Conservation (phyloP, 2,113 vertebrate species). For the Cisticola juncidis region DNA sequence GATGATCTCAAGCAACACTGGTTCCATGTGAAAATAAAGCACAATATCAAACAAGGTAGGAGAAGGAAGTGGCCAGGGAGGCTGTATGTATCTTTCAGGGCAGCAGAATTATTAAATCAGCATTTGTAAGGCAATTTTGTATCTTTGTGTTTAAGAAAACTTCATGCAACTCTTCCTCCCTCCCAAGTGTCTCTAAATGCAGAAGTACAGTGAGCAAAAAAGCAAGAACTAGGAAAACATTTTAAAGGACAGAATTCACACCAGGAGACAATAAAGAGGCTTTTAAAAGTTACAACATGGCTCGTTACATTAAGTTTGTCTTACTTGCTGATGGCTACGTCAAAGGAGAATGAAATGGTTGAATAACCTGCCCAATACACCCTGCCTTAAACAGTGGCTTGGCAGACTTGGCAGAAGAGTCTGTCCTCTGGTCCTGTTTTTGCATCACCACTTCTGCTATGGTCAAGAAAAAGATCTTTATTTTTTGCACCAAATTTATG, state of each 20-base stretch:
- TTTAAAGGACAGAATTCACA: not conserved
- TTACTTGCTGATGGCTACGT: not conserved
- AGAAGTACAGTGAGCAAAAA: not conserved
- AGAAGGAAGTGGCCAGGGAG: not conserved
- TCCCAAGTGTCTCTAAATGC: not conserved
- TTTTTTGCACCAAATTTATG: not conserved
- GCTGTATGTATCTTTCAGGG: not conserved
- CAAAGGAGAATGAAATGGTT: not conserved
- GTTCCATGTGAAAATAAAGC: not conserved
- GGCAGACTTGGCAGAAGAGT: not conserved
- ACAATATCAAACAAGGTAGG: not conserved
- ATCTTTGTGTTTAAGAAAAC: not conserved
- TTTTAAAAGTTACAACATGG: not conserved
- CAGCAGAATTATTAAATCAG: not conserved
- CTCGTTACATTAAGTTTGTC: not conserved
- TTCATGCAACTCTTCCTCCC: not conserved
- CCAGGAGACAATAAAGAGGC: not conserved
- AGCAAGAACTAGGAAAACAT: not conserved
- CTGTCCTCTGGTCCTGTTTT: not conserved
- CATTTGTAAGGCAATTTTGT: not conserved
- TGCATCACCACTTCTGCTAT: not conserved
- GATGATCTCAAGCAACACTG: not conserved
- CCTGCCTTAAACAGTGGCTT: not conserved
- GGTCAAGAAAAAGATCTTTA: not conserved
- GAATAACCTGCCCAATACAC: fast-evolving